Evolutionary conservation across 2,113 vertebrate genomes (phyloP), one percentile per base, ranked within the genome.

Genomic region (Arizona elegans): DNA sequence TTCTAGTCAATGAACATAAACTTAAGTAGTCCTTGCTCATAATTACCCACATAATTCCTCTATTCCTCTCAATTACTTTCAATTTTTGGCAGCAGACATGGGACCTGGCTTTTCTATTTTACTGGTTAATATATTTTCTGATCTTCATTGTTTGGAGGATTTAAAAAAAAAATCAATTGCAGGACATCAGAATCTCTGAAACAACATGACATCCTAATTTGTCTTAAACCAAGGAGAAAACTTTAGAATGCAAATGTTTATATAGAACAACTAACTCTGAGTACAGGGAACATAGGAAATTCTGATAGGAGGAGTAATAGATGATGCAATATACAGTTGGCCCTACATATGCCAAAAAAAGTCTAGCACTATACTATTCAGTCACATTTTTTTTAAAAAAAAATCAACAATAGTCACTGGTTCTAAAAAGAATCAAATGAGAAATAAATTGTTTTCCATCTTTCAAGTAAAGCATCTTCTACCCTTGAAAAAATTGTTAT

Each of bases 381-480:
- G 13, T 52, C 43, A 87, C 5, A 9, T 43, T 24, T 38, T 50
- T 53, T 58, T 55, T 59, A 3, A 19, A 52, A 86, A 86, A 52
- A 86, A 29, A 87, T 91, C 54, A n/a, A 13, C 23, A 88, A 55
- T 53, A 70, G 87, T 5, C 13, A 75, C n/a, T 23, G 13, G 59
- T 92, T 88, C 38, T 92, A 52, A 33, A 89, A 92, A 75, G 23
- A 55, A 55, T 43, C 15, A 19, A 38, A 70, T 26, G 87, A 17
- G 50, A 52, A 12, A 9, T 88, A 88, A 92, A 75, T 38, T 75
- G 58, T 29, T 89, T 70, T 19, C 29, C 86, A 53, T 88, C 38
- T 88, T 92, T 92, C 87, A 24, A 47, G 21, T 38, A 65, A 93
- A 55, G 58, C 92, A 92, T 70, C 52, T 9, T 55, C 21, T 89